Conservation (phyloP, 1,140 invertebrate genomes). For the Eurosta solidaginis region DNA sequence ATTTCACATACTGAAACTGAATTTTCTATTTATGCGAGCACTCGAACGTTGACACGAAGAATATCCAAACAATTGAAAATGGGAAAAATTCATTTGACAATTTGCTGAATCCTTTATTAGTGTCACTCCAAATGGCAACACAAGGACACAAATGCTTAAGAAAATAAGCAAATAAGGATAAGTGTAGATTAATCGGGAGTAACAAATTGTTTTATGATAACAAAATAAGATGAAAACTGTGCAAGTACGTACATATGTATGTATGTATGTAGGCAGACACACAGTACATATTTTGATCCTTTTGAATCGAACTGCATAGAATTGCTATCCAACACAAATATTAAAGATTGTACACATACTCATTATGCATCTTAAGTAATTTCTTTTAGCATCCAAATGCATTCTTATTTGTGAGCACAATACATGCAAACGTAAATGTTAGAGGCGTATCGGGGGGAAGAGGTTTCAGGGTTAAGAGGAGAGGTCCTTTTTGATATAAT, state of each 20-base stretch:
- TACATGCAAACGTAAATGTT: too few relatives aligned
- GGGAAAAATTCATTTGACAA: neutral
- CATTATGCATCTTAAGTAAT: neutral
- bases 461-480: too few relatives aligned
- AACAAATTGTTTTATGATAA: neutral
- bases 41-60: neutral
- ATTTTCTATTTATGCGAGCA: neutral
- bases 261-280: too few relatives aligned
- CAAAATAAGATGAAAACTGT: neutral
- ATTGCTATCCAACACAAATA: neutral
- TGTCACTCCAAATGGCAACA: neutral
- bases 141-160: neutral
- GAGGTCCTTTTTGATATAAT: too few relatives aligned
- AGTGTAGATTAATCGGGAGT: neutral
- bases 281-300: neutral
- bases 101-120: neutral
- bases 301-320: neutral
- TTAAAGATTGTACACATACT: neutral
- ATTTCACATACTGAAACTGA: neutral
- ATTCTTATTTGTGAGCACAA: neutral
- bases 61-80: too few relatives aligned
- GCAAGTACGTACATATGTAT: too few relatives aligned
- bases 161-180: conserved; percentile 23
- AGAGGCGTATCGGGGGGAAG: too few relatives aligned
- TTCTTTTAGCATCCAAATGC: neutral